Percentiles rank a stretch among this genome's conserved stretches.
Evolutionary conservation across 2,888 invertebrate genomes (phyloP).

Genomic region (Tachina grossa): DNA sequence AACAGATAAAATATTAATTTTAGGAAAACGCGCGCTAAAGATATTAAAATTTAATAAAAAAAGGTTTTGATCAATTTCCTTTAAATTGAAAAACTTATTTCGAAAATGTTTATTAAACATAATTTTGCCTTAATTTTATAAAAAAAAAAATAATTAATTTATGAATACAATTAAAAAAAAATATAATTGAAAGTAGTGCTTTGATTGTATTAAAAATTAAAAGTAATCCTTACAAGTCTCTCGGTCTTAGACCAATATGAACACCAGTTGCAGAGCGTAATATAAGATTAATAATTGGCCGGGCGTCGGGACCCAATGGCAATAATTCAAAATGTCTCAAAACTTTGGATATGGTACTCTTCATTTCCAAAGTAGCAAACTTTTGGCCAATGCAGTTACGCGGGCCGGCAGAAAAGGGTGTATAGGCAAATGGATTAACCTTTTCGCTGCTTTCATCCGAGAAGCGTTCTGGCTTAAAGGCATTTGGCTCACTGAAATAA

Average conservation of each 20-base stretch:
- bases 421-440: slow-evolving; percentile 80
- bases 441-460: slow-evolving; percentile 77
- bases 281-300: slow-evolving; percentile 76
- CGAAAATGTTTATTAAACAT: background rate
- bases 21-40: no score
- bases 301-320: slow-evolving; percentile 76
- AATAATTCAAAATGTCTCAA: slow-evolving; percentile 77
- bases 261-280: slow-evolving; percentile 78
- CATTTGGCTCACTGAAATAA: slow-evolving; percentile 78
- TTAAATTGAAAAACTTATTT: background rate
- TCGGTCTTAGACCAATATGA: slow-evolving; percentile 76
- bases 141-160: background rate
- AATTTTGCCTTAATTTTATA: background rate
- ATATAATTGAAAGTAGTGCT: background rate
- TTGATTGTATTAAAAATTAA: background rate
- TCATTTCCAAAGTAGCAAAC: slow-evolving; percentile 81
- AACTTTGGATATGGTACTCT: slow-evolving; percentile 78
- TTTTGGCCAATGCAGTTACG: slow-evolving; percentile 82
- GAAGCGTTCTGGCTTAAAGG: slow-evolving; percentile 80
- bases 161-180: background rate
- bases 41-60: no score
- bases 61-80: no score
- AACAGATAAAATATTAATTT: no score
- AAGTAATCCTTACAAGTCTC: background rate
- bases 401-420: slow-evolving; percentile 80